Conservation (phyloP, 2,797 vertebrate species). For the Meda fulgida region DNA sequence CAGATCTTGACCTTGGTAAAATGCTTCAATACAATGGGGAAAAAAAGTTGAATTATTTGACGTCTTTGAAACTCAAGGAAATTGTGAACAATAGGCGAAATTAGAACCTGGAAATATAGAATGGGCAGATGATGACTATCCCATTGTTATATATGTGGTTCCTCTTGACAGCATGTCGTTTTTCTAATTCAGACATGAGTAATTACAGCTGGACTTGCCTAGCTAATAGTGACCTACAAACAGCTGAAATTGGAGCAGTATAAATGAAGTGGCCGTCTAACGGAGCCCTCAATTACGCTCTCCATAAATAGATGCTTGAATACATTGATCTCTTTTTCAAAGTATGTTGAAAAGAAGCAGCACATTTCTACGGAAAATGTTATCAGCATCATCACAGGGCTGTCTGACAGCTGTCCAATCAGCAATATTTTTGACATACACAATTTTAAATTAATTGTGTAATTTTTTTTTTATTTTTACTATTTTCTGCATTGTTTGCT, state of each 20-base stretch:
- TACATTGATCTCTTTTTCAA: slow-evolving; percentile 39
- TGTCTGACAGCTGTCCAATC: neutral
- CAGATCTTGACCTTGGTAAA: slow-evolving; percentile 33
- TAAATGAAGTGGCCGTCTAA: slow-evolving; percentile 61
- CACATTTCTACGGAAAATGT: neutral
- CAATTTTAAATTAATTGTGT: neutral
- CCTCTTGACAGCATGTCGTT: slow-evolving; percentile 41
- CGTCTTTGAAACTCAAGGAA: neutral
- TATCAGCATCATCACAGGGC: neutral
- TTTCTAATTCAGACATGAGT: slow-evolving; percentile 61
- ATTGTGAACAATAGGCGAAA: slow-evolving; percentile 2
- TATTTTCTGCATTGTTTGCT: neutral
- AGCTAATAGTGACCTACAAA: slow-evolving; percentile 65
- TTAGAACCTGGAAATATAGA: neutral
- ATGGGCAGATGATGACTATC: neutral
- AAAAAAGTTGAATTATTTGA: neutral
- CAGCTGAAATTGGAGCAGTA: slow-evolving; percentile 59
- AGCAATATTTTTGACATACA: neutral
- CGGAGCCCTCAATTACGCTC: slow-evolving; percentile 55
- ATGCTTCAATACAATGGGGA: slow-evolving; percentile 17
- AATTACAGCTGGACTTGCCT: slow-evolving; percentile 61
- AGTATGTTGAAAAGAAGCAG: slow-evolving; percentile 1
- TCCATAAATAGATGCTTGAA: slow-evolving; percentile 57
- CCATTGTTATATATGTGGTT: slow-evolving; percentile 47
- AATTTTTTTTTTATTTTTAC: neutral